These are phyloP conservation scores for Fulmarus glacialis DNA, from an alignment of 2,113 vertebrate genomes.

Conservation along the genomic window DNA sequence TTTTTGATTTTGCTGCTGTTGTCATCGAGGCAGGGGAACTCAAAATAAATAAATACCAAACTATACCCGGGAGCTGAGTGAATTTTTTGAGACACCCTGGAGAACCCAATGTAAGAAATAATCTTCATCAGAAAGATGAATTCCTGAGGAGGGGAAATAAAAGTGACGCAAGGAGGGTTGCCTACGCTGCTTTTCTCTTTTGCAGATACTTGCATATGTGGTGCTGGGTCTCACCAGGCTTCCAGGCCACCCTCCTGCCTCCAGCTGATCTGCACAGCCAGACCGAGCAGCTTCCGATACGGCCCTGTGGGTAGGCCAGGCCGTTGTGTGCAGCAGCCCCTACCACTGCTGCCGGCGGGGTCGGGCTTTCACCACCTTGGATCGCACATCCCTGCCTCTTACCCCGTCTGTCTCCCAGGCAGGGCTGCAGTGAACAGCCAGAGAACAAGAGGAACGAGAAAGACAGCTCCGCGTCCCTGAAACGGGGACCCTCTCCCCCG, in stretches of 20 bases:
- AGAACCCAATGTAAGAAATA: not conserved
- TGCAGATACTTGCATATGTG: accelerated
- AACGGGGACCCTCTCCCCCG: accelerated
- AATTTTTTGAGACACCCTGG: accelerated
- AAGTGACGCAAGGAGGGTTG: accelerated
- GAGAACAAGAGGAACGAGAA: not conserved
- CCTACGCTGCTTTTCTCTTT: not conserved
- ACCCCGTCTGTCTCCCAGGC: not conserved
- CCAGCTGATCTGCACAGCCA: not conserved
- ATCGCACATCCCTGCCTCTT: not conserved
- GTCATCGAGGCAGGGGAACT: not conserved
- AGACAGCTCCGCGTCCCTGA: not conserved
- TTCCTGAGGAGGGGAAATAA: not conserved
- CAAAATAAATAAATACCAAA: not conserved
- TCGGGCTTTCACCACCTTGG: not conserved
- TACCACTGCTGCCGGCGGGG: accelerated
- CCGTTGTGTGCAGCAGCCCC: not conserved
- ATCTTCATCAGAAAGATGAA: not conserved
- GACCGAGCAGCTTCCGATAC: accelerated
- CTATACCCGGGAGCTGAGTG: not conserved
- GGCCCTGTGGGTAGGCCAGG: not conserved
- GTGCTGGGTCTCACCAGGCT: not conserved
- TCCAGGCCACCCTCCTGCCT: not conserved
- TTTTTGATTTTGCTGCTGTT: accelerated
- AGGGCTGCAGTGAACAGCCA: not conserved